Evolutionary conservation across 2,888 invertebrate genomes (phyloP).

Genomic region (Cheilosia grossa): DNA sequence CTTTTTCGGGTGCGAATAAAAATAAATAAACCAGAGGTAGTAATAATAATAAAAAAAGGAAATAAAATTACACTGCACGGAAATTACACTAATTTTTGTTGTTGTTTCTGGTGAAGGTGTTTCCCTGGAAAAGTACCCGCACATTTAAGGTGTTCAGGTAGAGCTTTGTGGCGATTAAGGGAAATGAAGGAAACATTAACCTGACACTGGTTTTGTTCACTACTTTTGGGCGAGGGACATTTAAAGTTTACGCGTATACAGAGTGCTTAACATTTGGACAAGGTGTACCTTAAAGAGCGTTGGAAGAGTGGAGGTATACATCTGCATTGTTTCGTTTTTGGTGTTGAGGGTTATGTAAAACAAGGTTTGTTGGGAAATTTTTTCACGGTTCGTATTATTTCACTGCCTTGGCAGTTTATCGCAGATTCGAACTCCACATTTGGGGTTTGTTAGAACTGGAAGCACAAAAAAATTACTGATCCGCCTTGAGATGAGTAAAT

Average conservation of each 20-base stretch:
- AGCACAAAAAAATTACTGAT: too few relatives aligned
- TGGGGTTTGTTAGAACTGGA: too few relatives aligned
- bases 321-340: too few relatives aligned
- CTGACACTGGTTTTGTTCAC: background rate
- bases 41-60: slow-evolving; percentile 31
- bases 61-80: slow-evolving; percentile 57
- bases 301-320: too few relatives aligned
- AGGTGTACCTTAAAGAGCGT: too few relatives aligned
- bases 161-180: slow-evolving; percentile 22
- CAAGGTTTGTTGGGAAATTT: too few relatives aligned
- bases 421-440: too few relatives aligned
- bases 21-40: slow-evolving; percentile 35
- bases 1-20: slow-evolving; percentile 17
- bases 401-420: too few relatives aligned
- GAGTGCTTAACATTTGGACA: background rate
- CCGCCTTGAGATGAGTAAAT: too few relatives aligned
- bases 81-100: slow-evolving; percentile 58
- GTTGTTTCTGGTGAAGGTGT: background rate
- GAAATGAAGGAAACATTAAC: slow-evolving; percentile 5
- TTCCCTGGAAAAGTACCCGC: slow-evolving; percentile 1
- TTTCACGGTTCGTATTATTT: too few relatives aligned
- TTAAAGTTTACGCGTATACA: background rate
- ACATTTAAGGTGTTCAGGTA: slow-evolving; percentile 6
- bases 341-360: too few relatives aligned
- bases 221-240: background rate